Conservation (phyloP, 2,888 invertebrate species). For the Lathronympha strigana region DNA sequence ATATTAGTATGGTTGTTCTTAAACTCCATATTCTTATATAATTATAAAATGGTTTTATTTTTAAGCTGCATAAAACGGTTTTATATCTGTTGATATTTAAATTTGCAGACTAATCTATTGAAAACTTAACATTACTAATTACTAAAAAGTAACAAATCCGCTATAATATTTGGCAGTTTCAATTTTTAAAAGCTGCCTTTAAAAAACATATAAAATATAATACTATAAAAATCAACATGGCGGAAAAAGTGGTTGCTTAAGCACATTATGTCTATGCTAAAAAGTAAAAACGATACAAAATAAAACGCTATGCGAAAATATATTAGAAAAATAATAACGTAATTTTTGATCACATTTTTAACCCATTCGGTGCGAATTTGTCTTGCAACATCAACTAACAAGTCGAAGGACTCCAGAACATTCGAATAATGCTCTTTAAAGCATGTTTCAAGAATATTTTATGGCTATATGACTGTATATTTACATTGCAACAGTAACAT, state of each 20-base stretch:
- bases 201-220: constrained; percentile 55
- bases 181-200: constrained; percentile 53
- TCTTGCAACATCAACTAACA: background rate
- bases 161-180: constrained; percentile 56
- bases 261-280: constrained; percentile 61
- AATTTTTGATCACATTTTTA: constrained; percentile 65
- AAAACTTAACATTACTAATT: constrained; percentile 45
- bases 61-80: background rate
- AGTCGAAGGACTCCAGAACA: background rate
- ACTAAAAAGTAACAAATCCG: constrained; percentile 52
- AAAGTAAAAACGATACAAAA: constrained; percentile 67
- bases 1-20: background rate
- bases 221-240: constrained; percentile 51
- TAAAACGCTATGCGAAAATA: constrained; percentile 66
- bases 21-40: background rate
- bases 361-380: constrained; percentile 40
- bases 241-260: constrained; percentile 51
- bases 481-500: too few relatives aligned
- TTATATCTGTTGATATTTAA: constrained; percentile 15
- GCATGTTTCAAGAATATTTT: too few relatives aligned
- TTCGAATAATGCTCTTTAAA: background rate
- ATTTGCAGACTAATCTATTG: constrained; percentile 27
- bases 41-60: background rate
- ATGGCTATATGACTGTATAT: too few relatives aligned
- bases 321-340: constrained; percentile 69